Conservation (phyloP, 2,888 invertebrate species). For the Fissipunctia ypsillon region DNA sequence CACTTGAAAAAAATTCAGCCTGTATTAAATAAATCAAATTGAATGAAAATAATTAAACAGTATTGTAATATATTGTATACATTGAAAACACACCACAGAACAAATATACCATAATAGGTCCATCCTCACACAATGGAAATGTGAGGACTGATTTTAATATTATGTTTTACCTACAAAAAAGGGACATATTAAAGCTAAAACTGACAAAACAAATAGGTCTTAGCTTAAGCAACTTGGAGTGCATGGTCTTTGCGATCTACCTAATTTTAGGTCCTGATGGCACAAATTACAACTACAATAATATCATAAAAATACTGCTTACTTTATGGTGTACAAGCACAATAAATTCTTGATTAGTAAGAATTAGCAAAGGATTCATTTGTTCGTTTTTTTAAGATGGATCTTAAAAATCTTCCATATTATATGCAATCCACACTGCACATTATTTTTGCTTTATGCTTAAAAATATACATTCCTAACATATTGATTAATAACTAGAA, state of each 20-base stretch:
- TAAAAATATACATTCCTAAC: conserved; percentile 41
- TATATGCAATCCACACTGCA: conserved; percentile 13
- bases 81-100: conserved; percentile 12
- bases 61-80: conserved; percentile 16
- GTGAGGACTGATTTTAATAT: conserved; percentile 8
- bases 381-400: background rate
- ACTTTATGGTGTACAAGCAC: conserved; percentile 18
- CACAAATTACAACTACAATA: conserved; percentile 24
- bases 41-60: conserved; percentile 13
- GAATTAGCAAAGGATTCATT: background rate
- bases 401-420: conserved; percentile 3
- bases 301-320: conserved; percentile 52
- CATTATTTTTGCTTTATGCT: conserved; percentile 26
- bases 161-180: background rate
- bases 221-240: background rate
- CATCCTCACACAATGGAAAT: conserved; percentile 3
- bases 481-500: conserved; percentile 11
- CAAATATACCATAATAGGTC: conserved; percentile 8
- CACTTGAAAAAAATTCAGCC: background rate
- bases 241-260: conserved; percentile 9
- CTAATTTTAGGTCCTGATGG: conserved; percentile 2
- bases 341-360: conserved; percentile 21
- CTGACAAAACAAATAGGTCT: background rate
- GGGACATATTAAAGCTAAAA: conserved; percentile 9
- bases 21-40: conserved; percentile 10